Conservation (phyloP, 2,888 invertebrate species). For the Anodontia alba region DNA sequence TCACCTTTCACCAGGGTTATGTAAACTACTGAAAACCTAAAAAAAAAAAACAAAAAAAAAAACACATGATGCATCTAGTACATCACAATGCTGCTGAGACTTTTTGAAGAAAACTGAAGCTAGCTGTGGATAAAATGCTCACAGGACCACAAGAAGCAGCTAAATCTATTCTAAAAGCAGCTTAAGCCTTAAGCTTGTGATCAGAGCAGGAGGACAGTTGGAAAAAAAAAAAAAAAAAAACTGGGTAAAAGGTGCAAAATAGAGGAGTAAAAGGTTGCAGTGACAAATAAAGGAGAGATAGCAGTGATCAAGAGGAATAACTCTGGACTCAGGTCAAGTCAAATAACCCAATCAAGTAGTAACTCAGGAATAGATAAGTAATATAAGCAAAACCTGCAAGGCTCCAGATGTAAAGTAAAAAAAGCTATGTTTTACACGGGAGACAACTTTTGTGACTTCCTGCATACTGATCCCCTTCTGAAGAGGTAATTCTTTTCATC, state of each 20-base stretch:
- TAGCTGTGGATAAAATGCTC: constrained; percentile 9
- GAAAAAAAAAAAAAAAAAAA: not conserved
- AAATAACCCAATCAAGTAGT: constrained; percentile 17
- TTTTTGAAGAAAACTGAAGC: not conserved
- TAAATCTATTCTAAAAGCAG: constrained; percentile 15
- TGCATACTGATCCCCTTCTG: no score
- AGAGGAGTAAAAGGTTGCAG: not conserved
- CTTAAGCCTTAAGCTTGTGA: constrained; percentile 9
- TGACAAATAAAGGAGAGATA: not conserved
- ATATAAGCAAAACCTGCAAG: not conserved
- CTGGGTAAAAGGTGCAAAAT: constrained; percentile 5
- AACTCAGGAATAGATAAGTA: constrained; percentile 9
- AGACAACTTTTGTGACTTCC: no score
- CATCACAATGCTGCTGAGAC: not conserved
- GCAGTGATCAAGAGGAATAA: not conserved
- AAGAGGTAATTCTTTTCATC: no score
- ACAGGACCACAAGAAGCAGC: not conserved
- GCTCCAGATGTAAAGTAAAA: not conserved
- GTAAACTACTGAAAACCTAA: not conserved
- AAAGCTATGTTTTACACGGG: not conserved
- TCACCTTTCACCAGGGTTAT: constrained; percentile 12
- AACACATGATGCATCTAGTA: not conserved
- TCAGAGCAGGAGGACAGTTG: not conserved
- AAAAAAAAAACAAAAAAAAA: no score
- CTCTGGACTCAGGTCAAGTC: constrained; percentile 9